These are phyloP conservation scores for Casuarius casuarius DNA, from an alignment of 2,113 vertebrate genomes.

Conservation along the genomic window DNA sequence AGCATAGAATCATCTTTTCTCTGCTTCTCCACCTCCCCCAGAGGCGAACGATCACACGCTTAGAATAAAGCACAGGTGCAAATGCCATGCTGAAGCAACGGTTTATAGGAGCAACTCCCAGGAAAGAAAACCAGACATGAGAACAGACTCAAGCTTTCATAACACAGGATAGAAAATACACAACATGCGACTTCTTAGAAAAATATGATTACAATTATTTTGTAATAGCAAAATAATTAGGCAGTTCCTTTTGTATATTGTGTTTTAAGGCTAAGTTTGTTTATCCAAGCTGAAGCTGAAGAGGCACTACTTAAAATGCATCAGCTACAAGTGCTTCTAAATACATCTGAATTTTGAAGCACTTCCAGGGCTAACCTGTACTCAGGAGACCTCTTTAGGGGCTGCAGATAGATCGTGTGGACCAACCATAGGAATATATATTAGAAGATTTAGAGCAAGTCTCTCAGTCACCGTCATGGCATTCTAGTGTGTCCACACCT, in stretches of 20 bases:
- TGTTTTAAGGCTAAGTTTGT: background rate
- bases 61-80: background rate
- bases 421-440: background rate
- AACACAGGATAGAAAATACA: background rate
- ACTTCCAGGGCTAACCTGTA: background rate
- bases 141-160: background rate
- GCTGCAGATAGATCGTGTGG: background rate
- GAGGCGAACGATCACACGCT: background rate
- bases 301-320: background rate
- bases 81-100: background rate
- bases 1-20: background rate
- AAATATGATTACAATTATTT: background rate
- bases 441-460: background rate
- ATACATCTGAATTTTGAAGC: background rate
- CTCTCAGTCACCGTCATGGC: background rate
- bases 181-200: background rate
- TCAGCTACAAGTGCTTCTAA: background rate
- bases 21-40: background rate
- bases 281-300: background rate
- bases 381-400: background rate
- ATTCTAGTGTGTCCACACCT: background rate
- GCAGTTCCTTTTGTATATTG: background rate
- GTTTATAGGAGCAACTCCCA: background rate
- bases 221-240: background rate
- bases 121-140: background rate